Percentiles rank a stretch among this genome's conserved stretches.
These are phyloP conservation scores for Toxotes jaculatrix DNA, from an alignment of 2,113 vertebrate species.

Conservation along the genomic window DNA sequence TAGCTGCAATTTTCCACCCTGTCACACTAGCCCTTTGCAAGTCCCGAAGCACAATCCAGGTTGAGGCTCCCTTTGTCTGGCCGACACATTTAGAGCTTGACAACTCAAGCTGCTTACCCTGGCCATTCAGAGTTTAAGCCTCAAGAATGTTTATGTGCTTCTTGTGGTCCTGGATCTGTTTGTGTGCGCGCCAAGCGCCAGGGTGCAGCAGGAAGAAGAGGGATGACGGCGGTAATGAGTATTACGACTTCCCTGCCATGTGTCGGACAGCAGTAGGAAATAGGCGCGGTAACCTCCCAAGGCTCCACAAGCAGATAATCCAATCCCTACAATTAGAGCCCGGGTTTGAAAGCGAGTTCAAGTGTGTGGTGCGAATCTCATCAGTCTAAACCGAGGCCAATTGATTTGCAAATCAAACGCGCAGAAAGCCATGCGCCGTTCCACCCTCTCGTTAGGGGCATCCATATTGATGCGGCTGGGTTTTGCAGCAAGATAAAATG, in stretches of 20 bases:
- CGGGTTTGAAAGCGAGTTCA: slow-evolving; percentile 50
- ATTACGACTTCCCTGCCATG: slow-evolving; percentile 60
- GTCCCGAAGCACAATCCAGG: slow-evolving; percentile 61
- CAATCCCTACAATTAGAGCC: slow-evolving; percentile 60
- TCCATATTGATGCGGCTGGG: slow-evolving; percentile 31
- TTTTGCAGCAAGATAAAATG: slow-evolving; percentile 35
- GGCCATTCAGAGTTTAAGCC: slow-evolving; percentile 73
- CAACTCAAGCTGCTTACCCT: slow-evolving; percentile 71
- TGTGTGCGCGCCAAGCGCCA: slow-evolving; percentile 32
- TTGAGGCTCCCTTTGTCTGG: slow-evolving; percentile 63
- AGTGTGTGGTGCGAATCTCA: slow-evolving; percentile 47
- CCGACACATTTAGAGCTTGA: slow-evolving; percentile 63
- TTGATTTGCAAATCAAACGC: slow-evolving; percentile 75
- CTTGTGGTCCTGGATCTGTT: slow-evolving; percentile 35
- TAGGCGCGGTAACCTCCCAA: slow-evolving; percentile 31
- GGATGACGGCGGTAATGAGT: slow-evolving; percentile 63
- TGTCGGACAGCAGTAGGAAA: slow-evolving; percentile 55
- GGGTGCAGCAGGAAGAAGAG: slow-evolving; percentile 25
- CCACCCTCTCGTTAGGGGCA: slow-evolving; percentile 33
- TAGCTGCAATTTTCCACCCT: slow-evolving; percentile 52
- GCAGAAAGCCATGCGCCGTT: slow-evolving; percentile 14
- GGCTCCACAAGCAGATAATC: slow-evolving; percentile 38
- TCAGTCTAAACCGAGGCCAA: slow-evolving; percentile 60
- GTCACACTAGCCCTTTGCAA: slow-evolving; percentile 41
- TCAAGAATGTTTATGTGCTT: slow-evolving; percentile 58